Evolutionary conservation across 1,140 invertebrate genomes (phyloP).

Genomic region (Orchestia grillus): DNA sequence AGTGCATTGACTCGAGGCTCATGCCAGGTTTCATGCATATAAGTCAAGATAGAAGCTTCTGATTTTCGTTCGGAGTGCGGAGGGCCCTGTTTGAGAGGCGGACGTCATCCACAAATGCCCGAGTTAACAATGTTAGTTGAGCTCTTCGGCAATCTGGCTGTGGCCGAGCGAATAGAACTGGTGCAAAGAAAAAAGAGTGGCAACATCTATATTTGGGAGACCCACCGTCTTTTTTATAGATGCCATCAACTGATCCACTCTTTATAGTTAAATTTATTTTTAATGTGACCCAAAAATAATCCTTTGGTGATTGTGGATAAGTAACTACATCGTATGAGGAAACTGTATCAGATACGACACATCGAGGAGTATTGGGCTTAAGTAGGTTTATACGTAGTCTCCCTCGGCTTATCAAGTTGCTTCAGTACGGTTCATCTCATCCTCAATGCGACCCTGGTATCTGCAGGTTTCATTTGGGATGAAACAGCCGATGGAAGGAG

Average conservation of each 20-base stretch:
- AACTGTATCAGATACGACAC: too few species aligned
- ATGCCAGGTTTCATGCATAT: too few species aligned
- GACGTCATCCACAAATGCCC: background rate
- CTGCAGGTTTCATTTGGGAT: background rate
- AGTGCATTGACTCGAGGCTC: too few species aligned
- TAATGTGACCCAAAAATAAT: too few species aligned
- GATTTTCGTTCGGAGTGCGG: background rate
- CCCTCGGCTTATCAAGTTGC: background rate
- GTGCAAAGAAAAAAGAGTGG: background rate
- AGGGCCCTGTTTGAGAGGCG: background rate
- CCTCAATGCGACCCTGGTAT: background rate
- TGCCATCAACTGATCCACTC: too few species aligned
- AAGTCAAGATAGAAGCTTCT: too few species aligned
- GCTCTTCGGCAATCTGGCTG: background rate
- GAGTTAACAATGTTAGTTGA: background rate
- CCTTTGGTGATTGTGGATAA: too few species aligned
- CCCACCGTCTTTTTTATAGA: background rate
- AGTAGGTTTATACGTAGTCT: too few species aligned
- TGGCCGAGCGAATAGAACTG: background rate
- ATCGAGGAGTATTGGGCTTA: too few species aligned
- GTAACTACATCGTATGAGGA: too few species aligned
- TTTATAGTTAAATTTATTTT: too few species aligned
- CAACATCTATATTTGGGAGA: background rate
- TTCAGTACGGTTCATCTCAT: background rate
- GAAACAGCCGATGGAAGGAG: background rate